Percentiles rank a stretch among this genome's conserved stretches.
phyloP scores from a whole-genome alignment of 2,888 invertebrate species.

The Polymixis flavicincta region DNA sequence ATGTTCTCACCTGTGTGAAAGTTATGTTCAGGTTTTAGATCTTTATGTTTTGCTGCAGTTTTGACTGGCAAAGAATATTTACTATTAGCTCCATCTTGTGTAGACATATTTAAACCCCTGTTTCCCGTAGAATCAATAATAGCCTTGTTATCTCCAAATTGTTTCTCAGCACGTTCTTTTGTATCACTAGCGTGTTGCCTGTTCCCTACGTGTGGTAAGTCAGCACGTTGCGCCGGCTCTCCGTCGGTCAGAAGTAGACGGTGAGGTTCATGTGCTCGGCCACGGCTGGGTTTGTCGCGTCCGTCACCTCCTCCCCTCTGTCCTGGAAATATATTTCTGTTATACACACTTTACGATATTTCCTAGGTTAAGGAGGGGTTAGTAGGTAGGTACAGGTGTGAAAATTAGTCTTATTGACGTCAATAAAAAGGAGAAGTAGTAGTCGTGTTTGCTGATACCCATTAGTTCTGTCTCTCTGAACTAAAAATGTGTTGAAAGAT shows the following conservation, averaged over 20 bases:
- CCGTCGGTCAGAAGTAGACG: conserved; percentile 91
- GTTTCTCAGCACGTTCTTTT: not conserved
- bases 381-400: conserved; percentile 31
- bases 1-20: conserved; percentile 8
- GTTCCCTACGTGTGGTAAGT: not conserved
- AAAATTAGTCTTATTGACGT: conserved; percentile 26
- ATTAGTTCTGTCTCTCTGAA: too few relatives aligned
- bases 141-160: not conserved
- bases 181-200: not conserved
- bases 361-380: conserved; percentile 30
- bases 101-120: not conserved
- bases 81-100: not conserved
- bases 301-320: conserved; percentile 77
- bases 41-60: not conserved
- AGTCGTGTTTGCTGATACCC: too few relatives aligned
- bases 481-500: not conserved
- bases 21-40: not conserved
- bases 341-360: conserved; percentile 60
- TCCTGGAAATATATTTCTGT: conserved; percentile 76
- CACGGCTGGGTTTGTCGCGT: conserved; percentile 82
- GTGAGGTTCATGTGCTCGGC: conserved; percentile 92
- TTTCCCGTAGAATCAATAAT: not conserved
- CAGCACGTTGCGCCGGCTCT: conserved; percentile 17
- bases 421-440: not conserved
- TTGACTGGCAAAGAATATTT: conserved; percentile 8